Evolutionary conservation across 2,888 invertebrate species (phyloP).

Genomic region (Tachina grossa): DNA sequence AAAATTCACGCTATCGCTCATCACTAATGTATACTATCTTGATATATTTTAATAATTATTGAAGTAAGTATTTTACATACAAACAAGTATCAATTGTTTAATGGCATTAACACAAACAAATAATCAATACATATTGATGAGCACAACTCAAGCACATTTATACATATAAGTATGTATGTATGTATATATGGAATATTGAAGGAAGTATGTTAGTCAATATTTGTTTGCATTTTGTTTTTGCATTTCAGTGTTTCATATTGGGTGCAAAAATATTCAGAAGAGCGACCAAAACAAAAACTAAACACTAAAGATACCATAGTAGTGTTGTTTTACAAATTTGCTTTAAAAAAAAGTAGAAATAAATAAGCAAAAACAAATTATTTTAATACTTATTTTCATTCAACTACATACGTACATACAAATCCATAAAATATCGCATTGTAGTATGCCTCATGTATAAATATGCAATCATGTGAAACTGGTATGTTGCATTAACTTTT

Average conservation of each 20-base stretch:
- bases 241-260: conserved; percentile 39
- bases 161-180: too few relatives aligned
- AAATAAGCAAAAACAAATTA: conserved; percentile 13
- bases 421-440: conserved; percentile 26
- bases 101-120: conserved; percentile 18
- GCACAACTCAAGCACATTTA: background rate
- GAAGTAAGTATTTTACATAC: background rate
- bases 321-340: conserved; percentile 67
- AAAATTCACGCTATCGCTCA: too few relatives aligned
- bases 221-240: conserved; percentile 6
- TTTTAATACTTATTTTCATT: conserved; percentile 37
- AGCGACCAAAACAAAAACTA: conserved; percentile 26
- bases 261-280: conserved; percentile 53
- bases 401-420: conserved; percentile 5
- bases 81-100: conserved; percentile 44
- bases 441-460: conserved; percentile 5
- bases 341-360: conserved; percentile 34
- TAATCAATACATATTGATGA: conserved; percentile 29
- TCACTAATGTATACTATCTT: too few relatives aligned
- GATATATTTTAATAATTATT: too few relatives aligned
- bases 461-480: conserved; percentile 70
- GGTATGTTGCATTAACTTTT: conserved; percentile 38
- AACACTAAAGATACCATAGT: conserved; percentile 67
- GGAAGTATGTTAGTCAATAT: conserved; percentile 58
- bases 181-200: conserved; percentile 44